Conservation (phyloP, 1,140 invertebrate species). For the Penaeus japonicus region DNA sequence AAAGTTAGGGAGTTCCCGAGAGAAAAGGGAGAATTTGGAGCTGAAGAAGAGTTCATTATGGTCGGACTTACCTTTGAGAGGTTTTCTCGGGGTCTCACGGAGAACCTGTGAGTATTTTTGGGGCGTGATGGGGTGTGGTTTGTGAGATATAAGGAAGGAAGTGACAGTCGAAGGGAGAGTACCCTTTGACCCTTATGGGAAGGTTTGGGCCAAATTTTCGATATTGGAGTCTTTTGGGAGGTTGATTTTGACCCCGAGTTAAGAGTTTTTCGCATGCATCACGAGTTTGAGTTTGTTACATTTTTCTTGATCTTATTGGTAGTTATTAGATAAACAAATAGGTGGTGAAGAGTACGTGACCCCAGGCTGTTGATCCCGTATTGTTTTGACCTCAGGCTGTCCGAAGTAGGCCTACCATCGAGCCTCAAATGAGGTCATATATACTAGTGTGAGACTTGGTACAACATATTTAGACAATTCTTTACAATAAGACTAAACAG, state of each 20-base stretch:
- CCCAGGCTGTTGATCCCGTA: background rate
- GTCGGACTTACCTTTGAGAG: constrained; percentile 10
- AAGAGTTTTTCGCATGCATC: background rate
- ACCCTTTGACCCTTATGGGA: background rate
- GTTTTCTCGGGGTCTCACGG: constrained; percentile 7
- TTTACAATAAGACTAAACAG: too few species aligned
- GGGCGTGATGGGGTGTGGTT: background rate
- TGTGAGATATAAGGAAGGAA: background rate
- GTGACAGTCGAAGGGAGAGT: background rate
- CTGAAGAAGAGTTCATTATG: background rate
- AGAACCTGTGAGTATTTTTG: constrained; percentile 19
- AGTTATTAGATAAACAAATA: too few species aligned
- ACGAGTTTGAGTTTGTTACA: too few species aligned
- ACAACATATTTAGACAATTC: too few species aligned
- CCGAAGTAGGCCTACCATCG: too few species aligned
- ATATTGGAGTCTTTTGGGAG: background rate
- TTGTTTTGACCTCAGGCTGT: too few species aligned
- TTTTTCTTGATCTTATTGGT: too few species aligned
- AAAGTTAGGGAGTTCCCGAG: background rate
- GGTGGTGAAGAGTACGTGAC: background rate
- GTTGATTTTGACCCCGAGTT: background rate
- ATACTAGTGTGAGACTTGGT: too few species aligned
- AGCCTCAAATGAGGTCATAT: too few species aligned
- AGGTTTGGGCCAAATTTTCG: background rate
- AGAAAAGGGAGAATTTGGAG: background rate